A percentile compares a stretch with the other conserved stretches of the same genome.
Evolutionary conservation across 2,888 invertebrate genomes (phyloP).

Genomic region (Erynnis tages): DNA sequence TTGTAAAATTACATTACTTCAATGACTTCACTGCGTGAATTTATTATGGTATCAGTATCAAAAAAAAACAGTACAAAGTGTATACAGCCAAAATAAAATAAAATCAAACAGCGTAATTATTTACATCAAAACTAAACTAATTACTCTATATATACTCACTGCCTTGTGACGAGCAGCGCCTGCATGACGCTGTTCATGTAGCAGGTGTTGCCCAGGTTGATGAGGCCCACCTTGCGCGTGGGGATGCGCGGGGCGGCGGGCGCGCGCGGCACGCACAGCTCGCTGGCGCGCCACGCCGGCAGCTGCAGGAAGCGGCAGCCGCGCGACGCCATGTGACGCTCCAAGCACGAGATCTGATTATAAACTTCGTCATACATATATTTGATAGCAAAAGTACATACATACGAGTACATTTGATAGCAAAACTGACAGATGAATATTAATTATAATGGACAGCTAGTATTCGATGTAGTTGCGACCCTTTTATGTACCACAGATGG

Average conservation of each 20-base stretch:
- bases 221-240: slow-evolving; percentile 85
- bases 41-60: too few relatives aligned
- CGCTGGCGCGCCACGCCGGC: slow-evolving; percentile 54
- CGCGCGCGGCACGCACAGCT: slow-evolving; percentile 38
- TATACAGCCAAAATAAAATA: too few relatives aligned
- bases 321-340: slow-evolving; percentile 68
- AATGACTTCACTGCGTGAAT: too few relatives aligned
- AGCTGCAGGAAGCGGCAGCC: slow-evolving; percentile 54
- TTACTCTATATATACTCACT: slow-evolving; percentile 66
- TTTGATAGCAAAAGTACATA: too few relatives aligned
- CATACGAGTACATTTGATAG: too few relatives aligned
- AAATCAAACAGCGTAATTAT: not conserved
- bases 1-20: too few relatives aligned
- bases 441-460: too few relatives aligned
- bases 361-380: too few relatives aligned
- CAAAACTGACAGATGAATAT: too few relatives aligned
- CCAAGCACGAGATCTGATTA: slow-evolving; percentile 63
- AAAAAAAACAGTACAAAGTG: too few relatives aligned
- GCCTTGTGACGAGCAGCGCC: slow-evolving; percentile 90
- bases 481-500: too few relatives aligned
- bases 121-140: not conserved
- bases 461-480: too few relatives aligned
- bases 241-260: slow-evolving; percentile 41
- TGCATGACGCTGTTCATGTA: slow-evolving; percentile 95
- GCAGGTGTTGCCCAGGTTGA: slow-evolving; percentile 93